Evolutionary conservation across 1,140 invertebrate genomes (phyloP), one percentile per base, ranked within the genome.

Genomic region (Tetramorium parvispinum): DNA sequence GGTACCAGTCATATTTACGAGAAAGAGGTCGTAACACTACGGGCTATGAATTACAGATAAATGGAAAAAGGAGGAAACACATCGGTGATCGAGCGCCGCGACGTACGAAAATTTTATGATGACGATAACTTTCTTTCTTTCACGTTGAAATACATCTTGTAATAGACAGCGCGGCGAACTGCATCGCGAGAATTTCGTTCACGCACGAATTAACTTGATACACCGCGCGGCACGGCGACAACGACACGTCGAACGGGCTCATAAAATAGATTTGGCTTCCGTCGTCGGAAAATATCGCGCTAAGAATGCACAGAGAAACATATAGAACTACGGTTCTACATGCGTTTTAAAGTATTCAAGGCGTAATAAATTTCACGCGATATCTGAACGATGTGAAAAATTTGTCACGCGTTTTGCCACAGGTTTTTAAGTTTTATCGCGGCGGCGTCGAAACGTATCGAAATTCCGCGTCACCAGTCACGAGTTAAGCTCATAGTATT

Each of bases 401-500:
- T 83, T 83, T 75, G 79, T 73, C 68, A 46, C 40, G 18, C 79
- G 40, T 16, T 16, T 18, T 13, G 51, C 49, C 51, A 18, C 65
- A 21, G 51, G 24, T 59, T 83, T 83, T 83, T 83, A 75, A 83
- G 79, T 75, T 83, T 83, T 83, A 83, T 83, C 68, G 53, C 55
- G 40, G 18, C 27, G 18, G 16, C 73, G 40, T 11, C 18, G 24
- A 83, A 87, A 86, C 78, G 73, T 79, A 65, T 73, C 71, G 70
- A 89, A 89, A 89, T 82, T 70, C 49, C 18, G 43, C 53, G 11
- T 40, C 46, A 61, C 37, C 65, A 75, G 71, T 76, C 32, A 81
- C 87, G 55, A 70, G 82, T 65, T 81, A 77, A 61, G 61, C 65
- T 68, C 24, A 65, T 53, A 32, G 49, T 76, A 75, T 79, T 32